phyloP scores from a whole-genome alignment of 2,113 vertebrate species.

The Neotoma lepida region DNA sequence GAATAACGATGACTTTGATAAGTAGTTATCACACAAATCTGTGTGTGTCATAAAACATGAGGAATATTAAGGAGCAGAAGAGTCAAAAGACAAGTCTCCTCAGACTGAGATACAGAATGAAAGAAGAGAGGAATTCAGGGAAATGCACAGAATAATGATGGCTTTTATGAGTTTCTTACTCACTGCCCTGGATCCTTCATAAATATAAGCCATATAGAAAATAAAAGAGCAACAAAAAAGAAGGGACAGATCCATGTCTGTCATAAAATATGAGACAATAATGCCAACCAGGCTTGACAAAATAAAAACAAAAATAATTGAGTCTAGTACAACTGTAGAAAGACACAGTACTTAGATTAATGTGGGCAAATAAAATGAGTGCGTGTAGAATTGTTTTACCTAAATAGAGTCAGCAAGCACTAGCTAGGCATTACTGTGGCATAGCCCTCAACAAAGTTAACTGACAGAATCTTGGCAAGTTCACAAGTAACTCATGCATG shows the following conservation, averaged over 20 bases:
- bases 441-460: conserved; percentile 31
- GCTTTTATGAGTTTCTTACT: conserved; percentile 64
- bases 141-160: conserved; percentile 70
- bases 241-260: conserved; percentile 64
- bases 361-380: conserved; percentile 67
- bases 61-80: conserved; percentile 75
- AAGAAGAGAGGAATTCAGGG: conserved; percentile 66
- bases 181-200: conserved; percentile 61
- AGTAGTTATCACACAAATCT: conserved; percentile 82
- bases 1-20: conserved; percentile 86
- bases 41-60: conserved; percentile 81
- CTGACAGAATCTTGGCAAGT: neutral
- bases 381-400: conserved; percentile 50
- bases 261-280: conserved; percentile 74
- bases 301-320: conserved; percentile 79
- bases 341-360: conserved; percentile 67
- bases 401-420: neutral
- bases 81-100: conserved; percentile 76
- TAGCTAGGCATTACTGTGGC: neutral
- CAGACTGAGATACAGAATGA: conserved; percentile 78
- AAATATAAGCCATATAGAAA: conserved; percentile 73
- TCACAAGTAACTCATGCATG: neutral
- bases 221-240: conserved; percentile 72
- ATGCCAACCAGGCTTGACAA: conserved; percentile 67
- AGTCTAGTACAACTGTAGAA: conserved; percentile 64